Evolutionary conservation across 2,797 vertebrate species (phyloP).

Genomic region (Clarias platycephalus): DNA sequence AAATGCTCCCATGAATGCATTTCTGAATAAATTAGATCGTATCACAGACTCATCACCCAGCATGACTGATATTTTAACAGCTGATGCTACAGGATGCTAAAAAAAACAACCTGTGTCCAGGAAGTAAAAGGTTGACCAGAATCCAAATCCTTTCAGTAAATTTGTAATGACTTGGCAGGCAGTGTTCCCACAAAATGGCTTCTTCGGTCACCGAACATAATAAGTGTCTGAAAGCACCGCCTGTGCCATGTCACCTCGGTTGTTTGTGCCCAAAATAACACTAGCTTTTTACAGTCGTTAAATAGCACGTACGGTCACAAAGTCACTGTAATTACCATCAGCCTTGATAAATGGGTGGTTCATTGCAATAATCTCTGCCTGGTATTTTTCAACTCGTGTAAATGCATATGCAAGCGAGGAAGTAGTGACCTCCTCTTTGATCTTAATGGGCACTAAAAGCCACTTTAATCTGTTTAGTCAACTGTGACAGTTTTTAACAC

Average conservation of each 20-base stretch:
- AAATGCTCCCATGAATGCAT: background rate
- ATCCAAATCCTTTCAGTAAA: background rate
- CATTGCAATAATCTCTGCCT: constrained; percentile 30
- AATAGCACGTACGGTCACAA: constrained; percentile 4
- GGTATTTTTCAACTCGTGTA: constrained; percentile 20
- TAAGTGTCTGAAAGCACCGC: constrained; percentile 16
- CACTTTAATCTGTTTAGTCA: constrained; percentile 24
- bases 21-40: background rate
- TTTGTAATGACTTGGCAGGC: background rate
- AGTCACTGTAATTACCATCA: constrained; percentile 29
- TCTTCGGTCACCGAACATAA: background rate
- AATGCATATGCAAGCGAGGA: constrained; percentile 22
- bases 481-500: constrained; percentile 11
- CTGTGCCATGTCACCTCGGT: constrained; percentile 4
- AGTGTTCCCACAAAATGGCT: background rate
- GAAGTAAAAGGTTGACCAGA: background rate
- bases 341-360: constrained; percentile 30
- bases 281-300: background rate
- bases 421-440: constrained; percentile 23
- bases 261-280: constrained; percentile 14
- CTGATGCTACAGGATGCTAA: background rate
- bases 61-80: background rate
- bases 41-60: background rate
- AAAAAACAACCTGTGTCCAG: background rate
- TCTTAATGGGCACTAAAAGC: constrained; percentile 36